phyloP scores from a whole-genome alignment of 2,888 invertebrate genomes.

The Plebejus anna region DNA sequence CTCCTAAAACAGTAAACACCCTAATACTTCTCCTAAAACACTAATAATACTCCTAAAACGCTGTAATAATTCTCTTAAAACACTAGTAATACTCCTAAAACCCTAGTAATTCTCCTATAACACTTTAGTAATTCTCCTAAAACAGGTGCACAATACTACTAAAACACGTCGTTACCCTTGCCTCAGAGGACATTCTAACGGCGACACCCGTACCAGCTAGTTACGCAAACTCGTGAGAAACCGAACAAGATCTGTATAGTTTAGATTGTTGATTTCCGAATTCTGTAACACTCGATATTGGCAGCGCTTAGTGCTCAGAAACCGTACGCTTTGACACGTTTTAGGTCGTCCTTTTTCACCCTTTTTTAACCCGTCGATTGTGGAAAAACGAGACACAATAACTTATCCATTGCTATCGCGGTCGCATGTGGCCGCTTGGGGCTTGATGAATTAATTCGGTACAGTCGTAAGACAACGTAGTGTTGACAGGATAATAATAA shows the following conservation, averaged over 20 bases:
- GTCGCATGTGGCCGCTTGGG: no score
- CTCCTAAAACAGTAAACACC: not conserved
- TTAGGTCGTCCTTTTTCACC: not conserved
- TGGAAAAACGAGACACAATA: no score
- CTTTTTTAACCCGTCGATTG: not conserved
- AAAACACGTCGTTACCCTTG: not conserved
- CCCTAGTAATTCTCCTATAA: not conserved
- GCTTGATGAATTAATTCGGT: no score
- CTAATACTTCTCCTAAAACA: not conserved
- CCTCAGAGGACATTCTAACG: conserved; percentile 10
- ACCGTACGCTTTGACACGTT: not conserved
- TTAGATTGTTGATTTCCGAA: conserved; percentile 7
- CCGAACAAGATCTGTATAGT: conserved; percentile 15
- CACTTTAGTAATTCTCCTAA: not conserved
- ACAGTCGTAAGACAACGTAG: no score
- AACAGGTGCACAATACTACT: not conserved
- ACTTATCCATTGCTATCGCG: no score
- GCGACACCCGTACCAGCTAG: conserved; percentile 19
- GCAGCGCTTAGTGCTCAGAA: not conserved
- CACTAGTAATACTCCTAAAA: not conserved
- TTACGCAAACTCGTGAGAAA: conserved; percentile 21
- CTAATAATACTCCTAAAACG: not conserved
- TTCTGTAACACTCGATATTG: not conserved
- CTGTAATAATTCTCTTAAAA: not conserved
- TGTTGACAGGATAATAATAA: no score